Conservation (phyloP, 2,888 invertebrate species). For the Euphydryas editha region DNA sequence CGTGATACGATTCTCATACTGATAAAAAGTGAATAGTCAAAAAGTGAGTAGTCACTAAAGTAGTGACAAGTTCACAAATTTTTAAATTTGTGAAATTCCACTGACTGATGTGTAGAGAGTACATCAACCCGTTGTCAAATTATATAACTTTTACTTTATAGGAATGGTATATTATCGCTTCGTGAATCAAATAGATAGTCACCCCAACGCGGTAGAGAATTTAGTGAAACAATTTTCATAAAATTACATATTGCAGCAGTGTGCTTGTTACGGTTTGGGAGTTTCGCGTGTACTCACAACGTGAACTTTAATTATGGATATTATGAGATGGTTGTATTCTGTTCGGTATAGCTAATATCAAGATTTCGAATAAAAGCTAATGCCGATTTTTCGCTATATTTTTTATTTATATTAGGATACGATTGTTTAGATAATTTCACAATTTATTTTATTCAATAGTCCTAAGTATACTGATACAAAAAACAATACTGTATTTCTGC, state of each 20-base stretch:
- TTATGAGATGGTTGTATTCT: constrained; percentile 18
- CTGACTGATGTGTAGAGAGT: no score
- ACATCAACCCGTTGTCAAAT: not conserved
- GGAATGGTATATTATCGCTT: not conserved
- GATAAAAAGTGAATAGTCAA: no score
- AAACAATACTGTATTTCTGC: no score
- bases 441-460: no score
- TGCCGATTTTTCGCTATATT: not conserved
- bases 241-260: constrained; percentile 48
- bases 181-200: not conserved
- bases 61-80: no score
- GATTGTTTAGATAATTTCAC: no score
- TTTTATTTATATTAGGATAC: not conserved
- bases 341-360: not conserved
- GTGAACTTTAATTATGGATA: constrained; percentile 23
- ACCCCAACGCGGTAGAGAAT: constrained; percentile 21
- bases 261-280: constrained; percentile 24
- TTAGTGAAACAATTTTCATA: constrained; percentile 44
- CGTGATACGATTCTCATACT: no score
- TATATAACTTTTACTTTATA: not conserved
- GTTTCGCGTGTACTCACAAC: constrained; percentile 26
- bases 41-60: no score
- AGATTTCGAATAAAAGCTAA: not conserved
- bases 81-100: no score
- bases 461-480: no score